Evolutionary conservation across 1,140 invertebrate genomes (phyloP), one percentile per base, ranked within the genome.

Genomic region (Trinorchestia longiramus): DNA sequence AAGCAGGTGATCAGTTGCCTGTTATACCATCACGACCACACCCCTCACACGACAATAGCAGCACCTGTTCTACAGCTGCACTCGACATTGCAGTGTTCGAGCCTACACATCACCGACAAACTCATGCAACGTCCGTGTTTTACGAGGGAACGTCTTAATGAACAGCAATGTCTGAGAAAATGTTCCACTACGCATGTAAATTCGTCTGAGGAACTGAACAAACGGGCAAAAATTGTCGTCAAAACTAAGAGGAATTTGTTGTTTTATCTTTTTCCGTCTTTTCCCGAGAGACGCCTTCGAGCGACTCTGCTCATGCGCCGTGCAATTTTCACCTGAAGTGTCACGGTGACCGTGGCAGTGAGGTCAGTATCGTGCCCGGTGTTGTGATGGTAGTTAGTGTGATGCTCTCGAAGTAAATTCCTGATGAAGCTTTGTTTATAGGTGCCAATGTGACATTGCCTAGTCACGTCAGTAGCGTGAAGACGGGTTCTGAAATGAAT

Each of bases 351-450:
- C 44, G 36, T 43, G 11, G 92, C 43, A 40, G 36, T 42, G 43
- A 90, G 92, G 92, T 94, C 92, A 94, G 92, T 94, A 40, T 94
- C 44, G 92, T 47, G 15, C 92, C 92, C 43, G 92, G 43, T 43
- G 92, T 94, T 23, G 92, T 47, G 92, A 11, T 36, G 43, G 6
- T 45, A 40, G 17, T 43, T 40, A 15, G 43, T 40, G 92, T 94
- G 44, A 11, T 45, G 43, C 44, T 90, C 88, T 28, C 62, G 1
- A 36, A 77, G 15, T 77, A 77, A 77, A 77, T 77, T 77, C 8
- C 11, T 77, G 11, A 3, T 77, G 3, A 11, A 3, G 62, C 15
- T 23, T 77, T 15, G 15, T 36, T 36, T 77, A 77, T 28, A 23
- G 11, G 11, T 77, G 62, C 62, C 62, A 36, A 23, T 77, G 62